phyloP scores from a whole-genome alignment of 2,113 vertebrate genomes.

The Mungos mungo region DNA sequence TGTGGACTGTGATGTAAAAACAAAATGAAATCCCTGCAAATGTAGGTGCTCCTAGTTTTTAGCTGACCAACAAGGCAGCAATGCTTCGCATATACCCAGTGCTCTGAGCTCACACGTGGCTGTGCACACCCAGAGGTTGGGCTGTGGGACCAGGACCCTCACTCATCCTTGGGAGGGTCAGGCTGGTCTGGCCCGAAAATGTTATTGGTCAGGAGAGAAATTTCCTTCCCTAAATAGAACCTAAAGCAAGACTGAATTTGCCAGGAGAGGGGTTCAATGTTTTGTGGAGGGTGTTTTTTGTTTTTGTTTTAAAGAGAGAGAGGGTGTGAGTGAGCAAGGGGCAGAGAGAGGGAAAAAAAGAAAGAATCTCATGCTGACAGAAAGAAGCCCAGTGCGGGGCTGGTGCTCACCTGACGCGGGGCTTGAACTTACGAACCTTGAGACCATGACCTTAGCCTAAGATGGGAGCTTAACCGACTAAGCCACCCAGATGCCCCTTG shows the following conservation, averaged over 20 bases:
- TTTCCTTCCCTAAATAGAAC: not conserved
- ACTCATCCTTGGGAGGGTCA: not conserved
- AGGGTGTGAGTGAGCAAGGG: too few relatives aligned
- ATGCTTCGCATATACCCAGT: not conserved
- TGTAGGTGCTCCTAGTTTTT: not conserved
- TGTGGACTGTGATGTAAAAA: not conserved
- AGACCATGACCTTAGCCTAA: too few relatives aligned
- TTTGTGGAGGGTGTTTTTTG: too few relatives aligned
- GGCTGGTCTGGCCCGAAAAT: not conserved
- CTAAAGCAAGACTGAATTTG: not conserved
- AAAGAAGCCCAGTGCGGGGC: too few relatives aligned
- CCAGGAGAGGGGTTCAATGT: not conserved
- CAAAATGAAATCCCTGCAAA: not conserved
- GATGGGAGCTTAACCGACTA: too few relatives aligned
- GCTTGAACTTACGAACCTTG: too few relatives aligned
- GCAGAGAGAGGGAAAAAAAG: too few relatives aligned
- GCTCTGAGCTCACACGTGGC: not conserved
- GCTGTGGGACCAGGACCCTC: not conserved
- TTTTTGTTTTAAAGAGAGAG: too few relatives aligned
- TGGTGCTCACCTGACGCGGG: too few relatives aligned
- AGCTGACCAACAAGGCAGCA: not conserved
- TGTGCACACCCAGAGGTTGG: not conserved
- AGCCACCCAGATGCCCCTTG: too few relatives aligned
- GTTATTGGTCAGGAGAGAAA: not conserved
- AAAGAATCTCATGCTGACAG: too few relatives aligned